These are phyloP conservation scores for Lucifuga dentata DNA, from an alignment of 2,113 vertebrate genomes.

Conservation along the genomic window DNA sequence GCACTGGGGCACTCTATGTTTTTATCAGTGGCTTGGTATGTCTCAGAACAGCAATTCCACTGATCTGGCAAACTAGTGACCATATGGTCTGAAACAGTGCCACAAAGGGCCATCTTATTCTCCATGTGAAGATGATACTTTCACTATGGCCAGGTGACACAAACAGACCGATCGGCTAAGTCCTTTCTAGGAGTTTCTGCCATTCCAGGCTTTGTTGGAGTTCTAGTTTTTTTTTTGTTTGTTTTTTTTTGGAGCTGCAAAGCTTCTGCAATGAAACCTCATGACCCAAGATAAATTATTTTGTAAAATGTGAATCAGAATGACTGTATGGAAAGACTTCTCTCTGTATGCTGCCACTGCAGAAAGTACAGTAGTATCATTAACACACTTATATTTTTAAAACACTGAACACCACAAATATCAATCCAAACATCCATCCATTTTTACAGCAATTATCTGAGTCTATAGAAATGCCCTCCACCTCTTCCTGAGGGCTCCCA, in stretches of 20 bases:
- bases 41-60: conserved; percentile 53
- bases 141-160: conserved; percentile 33
- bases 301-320: conserved; percentile 10
- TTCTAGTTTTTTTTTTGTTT: conserved; percentile 4
- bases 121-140: conserved; percentile 32
- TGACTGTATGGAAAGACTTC: background rate
- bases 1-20: conserved; percentile 19
- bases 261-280: background rate
- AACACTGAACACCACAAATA: no score
- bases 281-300: conserved; percentile 16
- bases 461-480: no score
- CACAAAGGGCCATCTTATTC: conserved; percentile 38
- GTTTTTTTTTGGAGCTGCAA: no score
- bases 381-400: background rate
- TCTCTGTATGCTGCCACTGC: background rate
- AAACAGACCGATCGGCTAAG: background rate
- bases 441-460: no score
- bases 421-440: no score
- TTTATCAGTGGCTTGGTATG: conserved; percentile 37
- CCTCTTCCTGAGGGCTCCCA: no score
- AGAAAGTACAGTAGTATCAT: background rate
- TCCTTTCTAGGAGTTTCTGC: conserved; percentile 1
- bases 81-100: conserved; percentile 51
- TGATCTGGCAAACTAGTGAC: conserved; percentile 36
- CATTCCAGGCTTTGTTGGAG: background rate